Percentiles rank a stretch among this genome's conserved stretches.
These are phyloP conservation scores for Melanitta fusca DNA, from an alignment of 2,797 vertebrate genomes.

Conservation along the genomic window DNA sequence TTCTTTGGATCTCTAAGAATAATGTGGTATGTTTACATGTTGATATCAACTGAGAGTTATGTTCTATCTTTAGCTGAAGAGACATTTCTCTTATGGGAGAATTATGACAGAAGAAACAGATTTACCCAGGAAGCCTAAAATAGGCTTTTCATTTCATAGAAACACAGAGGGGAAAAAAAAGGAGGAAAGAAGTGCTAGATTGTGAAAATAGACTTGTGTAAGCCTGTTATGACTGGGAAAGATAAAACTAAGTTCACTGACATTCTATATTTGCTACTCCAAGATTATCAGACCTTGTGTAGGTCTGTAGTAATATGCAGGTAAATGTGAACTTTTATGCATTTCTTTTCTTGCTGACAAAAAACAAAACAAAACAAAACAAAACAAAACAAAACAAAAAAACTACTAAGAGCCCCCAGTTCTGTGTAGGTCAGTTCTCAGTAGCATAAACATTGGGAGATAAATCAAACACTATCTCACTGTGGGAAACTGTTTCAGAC, in stretches of 20 bases:
- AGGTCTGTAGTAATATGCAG: not conserved
- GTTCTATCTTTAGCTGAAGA: not conserved
- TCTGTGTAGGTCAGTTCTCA: slow-evolving; percentile 34
- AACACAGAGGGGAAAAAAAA: not conserved
- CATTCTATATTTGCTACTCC: not conserved
- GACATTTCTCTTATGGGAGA: not conserved
- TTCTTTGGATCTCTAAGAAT: not conserved
- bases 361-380: not conserved
- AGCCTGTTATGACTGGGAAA: not conserved
- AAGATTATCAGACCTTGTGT: not conserved
- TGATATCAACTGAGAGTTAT: not conserved
- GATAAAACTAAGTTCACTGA: not conserved
- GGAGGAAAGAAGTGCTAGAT: not conserved
- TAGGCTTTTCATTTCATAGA: not conserved
- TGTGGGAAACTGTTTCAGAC: slow-evolving; percentile 68
- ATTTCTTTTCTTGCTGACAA: not conserved
- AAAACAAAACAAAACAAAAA: not conserved
- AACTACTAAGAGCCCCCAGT: not conserved
- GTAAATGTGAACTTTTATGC: not conserved
- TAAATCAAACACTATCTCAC: slow-evolving; percentile 40
- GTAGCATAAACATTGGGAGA: slow-evolving; percentile 34
- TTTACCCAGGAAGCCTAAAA: not conserved
- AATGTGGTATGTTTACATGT: not conserved
- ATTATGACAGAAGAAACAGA: not conserved
- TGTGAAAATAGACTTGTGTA: not conserved